phyloP scores from a whole-genome alignment of 35 echinoderm and acorn worm genomes.

The Ophioderma brevispina region DNA sequence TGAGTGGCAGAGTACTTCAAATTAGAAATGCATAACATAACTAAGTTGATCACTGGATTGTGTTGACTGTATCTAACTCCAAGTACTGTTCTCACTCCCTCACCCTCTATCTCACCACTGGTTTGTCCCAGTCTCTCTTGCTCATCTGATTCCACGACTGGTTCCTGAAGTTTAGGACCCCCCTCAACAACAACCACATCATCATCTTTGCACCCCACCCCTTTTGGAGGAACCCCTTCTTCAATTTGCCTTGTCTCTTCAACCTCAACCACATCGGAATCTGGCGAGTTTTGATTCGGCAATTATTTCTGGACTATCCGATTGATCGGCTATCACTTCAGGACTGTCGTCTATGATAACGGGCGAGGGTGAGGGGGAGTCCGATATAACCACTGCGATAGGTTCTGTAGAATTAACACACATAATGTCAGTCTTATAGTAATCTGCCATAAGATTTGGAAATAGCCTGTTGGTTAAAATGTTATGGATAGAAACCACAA shows the following conservation, averaged over 20 bases:
- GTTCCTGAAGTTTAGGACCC: background rate
- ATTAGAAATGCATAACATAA: background rate
- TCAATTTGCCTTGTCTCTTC: background rate
- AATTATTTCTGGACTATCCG: background rate
- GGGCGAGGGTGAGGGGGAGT: background rate
- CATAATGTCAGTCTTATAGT: background rate
- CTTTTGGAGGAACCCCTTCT: background rate
- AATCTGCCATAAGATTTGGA: too few relatives aligned
- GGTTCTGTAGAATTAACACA: background rate
- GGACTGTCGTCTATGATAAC: background rate
- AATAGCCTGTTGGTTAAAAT: too few relatives aligned
- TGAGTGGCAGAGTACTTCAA: background rate
- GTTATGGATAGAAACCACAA: too few relatives aligned
- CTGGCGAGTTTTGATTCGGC: background rate
- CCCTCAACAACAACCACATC: background rate
- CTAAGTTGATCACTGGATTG: too few relatives aligned
- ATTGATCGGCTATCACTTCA: background rate
- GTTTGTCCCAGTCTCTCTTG: background rate
- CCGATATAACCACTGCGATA: background rate
- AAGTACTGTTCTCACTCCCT: background rate
- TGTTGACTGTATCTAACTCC: too few relatives aligned
- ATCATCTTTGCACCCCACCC: background rate
- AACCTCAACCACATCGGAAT: background rate
- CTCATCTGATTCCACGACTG: background rate
- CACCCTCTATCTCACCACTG: background rate